phyloP scores from a whole-genome alignment of 2,113 vertebrate genomes.

The Nesospiza acunhae region DNA sequence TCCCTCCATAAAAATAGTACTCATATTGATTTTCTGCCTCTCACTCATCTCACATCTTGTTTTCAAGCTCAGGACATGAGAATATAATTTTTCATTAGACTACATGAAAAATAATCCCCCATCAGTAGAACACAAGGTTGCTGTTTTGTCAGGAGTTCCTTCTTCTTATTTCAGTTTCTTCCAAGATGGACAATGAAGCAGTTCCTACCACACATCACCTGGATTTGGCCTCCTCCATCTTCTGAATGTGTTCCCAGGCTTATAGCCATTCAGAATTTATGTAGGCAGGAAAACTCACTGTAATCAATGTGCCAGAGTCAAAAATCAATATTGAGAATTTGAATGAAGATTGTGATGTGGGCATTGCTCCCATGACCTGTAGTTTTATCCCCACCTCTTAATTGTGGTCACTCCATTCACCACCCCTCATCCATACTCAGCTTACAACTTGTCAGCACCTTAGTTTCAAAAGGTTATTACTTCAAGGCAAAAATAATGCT shows the following conservation, averaged over 20 bases:
- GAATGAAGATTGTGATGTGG: background rate
- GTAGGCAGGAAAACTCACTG: background rate
- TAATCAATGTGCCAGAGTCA: background rate
- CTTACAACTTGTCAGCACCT: background rate
- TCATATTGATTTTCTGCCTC: background rate
- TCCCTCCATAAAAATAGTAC: background rate
- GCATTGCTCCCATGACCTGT: background rate
- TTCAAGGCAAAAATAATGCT: background rate
- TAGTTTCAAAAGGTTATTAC: background rate
- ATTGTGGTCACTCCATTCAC: background rate
- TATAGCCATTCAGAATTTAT: background rate
- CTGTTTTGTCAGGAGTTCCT: background rate
- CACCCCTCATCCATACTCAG: background rate
- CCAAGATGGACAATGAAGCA: background rate
- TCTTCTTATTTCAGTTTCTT: background rate
- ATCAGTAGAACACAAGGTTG: background rate
- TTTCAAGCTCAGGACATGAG: background rate
- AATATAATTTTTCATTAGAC: conserved; percentile 1
- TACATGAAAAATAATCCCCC: background rate
- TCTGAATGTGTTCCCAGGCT: background rate
- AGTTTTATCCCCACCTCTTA: background rate
- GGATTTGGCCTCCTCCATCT: background rate
- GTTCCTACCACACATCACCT: background rate
- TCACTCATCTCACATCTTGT: background rate
- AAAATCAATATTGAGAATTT: background rate